phyloP scores from a whole-genome alignment of 1,140 invertebrate genomes.

The Babylonia areolata region DNA sequence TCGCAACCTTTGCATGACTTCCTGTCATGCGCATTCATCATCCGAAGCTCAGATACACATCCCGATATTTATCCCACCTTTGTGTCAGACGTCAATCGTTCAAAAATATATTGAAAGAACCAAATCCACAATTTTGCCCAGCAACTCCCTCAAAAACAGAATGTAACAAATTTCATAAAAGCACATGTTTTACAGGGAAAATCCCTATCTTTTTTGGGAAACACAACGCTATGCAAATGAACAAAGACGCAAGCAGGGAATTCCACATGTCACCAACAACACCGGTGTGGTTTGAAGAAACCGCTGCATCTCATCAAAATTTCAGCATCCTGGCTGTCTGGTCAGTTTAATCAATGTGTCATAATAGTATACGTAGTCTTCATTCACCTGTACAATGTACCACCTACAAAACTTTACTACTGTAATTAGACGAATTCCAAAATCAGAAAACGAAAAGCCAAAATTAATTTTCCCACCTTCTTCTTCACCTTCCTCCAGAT shows the following conservation, averaged over 20 bases:
- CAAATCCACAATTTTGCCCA: neutral
- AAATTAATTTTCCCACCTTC: conserved; percentile 35
- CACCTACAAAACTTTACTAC: neutral
- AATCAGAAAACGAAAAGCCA: neutral
- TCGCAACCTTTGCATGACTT: conserved; percentile 47
- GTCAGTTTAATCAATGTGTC: too few relatives aligned
- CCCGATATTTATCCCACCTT: conserved; percentile 58
- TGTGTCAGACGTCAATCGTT: conserved; percentile 23
- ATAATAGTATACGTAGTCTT: too few relatives aligned
- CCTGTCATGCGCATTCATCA: conserved; percentile 55
- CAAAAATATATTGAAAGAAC: conserved; percentile 29
- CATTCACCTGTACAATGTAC: neutral
- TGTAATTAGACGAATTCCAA: neutral
- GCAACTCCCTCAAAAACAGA: neutral
- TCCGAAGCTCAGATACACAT: conserved; percentile 51
- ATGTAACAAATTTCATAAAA: neutral
- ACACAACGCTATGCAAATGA: conserved; percentile 62
- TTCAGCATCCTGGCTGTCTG: too few relatives aligned
- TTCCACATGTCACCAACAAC: conserved; percentile 11
- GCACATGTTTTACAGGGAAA: conserved; percentile 42
- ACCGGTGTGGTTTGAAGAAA: conserved; percentile 16
- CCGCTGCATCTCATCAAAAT: neutral
- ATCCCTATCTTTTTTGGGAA: conserved; percentile 46
- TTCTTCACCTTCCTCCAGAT: conserved; percentile 55
- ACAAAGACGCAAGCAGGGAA: conserved; percentile 53